phyloP scores from a whole-genome alignment of 2,113 vertebrate genomes.

The Zootoca vivipara region DNA sequence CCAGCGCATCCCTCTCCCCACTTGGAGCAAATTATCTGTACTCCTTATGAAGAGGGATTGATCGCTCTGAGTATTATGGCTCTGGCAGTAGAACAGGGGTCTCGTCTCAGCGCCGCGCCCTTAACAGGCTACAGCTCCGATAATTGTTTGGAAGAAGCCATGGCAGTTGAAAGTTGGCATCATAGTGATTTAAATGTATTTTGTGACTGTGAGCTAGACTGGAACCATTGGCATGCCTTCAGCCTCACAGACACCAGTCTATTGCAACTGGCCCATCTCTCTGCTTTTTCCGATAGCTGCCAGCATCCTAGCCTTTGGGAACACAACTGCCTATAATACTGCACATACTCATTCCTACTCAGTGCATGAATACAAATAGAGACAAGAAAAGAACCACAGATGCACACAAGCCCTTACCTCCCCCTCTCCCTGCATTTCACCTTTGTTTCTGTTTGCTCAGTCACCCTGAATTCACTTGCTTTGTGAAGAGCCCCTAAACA shows the following conservation, averaged over 20 bases:
- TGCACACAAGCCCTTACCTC: background rate
- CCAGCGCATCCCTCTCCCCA: too few relatives aligned
- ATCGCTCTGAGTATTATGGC: too few relatives aligned
- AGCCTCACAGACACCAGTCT: background rate
- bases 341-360: background rate
- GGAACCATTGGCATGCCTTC: too few relatives aligned
- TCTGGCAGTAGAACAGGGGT: too few relatives aligned
- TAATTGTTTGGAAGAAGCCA: too few relatives aligned
- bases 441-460: background rate
- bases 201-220: too few relatives aligned
- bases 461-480: background rate
- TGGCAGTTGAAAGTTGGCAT: too few relatives aligned
- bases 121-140: too few relatives aligned
- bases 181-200: too few relatives aligned
- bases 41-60: too few relatives aligned
- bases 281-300: background rate
- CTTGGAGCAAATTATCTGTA: too few relatives aligned
- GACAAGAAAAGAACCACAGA: background rate
- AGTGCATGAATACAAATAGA: background rate
- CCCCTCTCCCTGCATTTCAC: background rate
- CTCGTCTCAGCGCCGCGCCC: too few relatives aligned
- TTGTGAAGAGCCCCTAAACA: background rate
- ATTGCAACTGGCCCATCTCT: background rate
- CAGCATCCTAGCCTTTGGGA: background rate
- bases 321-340: background rate